Percentiles rank a stretch among this genome's conserved stretches.
These are phyloP conservation scores for Gadus chalcogrammus DNA, from an alignment of 2,113 vertebrate species.

Conservation along the genomic window DNA sequence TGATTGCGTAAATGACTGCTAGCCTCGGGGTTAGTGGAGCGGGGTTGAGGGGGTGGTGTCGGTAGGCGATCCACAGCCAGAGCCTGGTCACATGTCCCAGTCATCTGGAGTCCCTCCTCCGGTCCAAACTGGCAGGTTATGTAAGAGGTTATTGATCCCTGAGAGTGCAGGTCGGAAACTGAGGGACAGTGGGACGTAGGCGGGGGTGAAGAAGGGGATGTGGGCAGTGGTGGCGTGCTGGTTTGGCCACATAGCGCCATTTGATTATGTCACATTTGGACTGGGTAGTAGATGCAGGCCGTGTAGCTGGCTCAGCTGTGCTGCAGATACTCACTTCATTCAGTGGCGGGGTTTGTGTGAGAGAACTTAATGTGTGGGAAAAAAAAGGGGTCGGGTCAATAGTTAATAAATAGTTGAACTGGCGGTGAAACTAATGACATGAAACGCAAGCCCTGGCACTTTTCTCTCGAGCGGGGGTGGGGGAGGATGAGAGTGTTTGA, in stretches of 20 bases:
- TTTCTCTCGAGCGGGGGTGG: constrained; percentile 26
- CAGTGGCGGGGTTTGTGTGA: constrained; percentile 4
- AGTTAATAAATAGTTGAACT: constrained; percentile 29
- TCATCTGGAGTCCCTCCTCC: constrained; percentile 71
- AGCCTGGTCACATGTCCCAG: constrained; percentile 70
- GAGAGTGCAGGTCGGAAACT: constrained; percentile 44
- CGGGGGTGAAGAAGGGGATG: constrained; percentile 48
- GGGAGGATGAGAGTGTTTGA: constrained; percentile 20
- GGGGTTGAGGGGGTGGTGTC: constrained; percentile 25
- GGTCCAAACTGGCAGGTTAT: constrained; percentile 68
- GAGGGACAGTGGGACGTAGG: constrained; percentile 26
- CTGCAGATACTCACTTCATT: background rate
- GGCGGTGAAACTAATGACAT: constrained; percentile 14
- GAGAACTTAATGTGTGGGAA: constrained; percentile 8
- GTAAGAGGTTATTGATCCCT: constrained; percentile 73
- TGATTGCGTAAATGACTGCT: constrained; percentile 39
- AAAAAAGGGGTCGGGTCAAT: constrained; percentile 19
- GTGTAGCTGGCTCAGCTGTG: background rate
- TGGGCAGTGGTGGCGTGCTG: constrained; percentile 20
- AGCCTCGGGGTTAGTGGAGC: constrained; percentile 32
- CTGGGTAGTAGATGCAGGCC: constrained; percentile 23
- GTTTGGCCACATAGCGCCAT: constrained; percentile 41
- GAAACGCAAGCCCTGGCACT: constrained; percentile 21
- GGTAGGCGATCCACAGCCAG: constrained; percentile 66
- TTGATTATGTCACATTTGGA: background rate